phyloP scores from a whole-genome alignment of 2,113 vertebrate species.

The Murina feae region DNA sequence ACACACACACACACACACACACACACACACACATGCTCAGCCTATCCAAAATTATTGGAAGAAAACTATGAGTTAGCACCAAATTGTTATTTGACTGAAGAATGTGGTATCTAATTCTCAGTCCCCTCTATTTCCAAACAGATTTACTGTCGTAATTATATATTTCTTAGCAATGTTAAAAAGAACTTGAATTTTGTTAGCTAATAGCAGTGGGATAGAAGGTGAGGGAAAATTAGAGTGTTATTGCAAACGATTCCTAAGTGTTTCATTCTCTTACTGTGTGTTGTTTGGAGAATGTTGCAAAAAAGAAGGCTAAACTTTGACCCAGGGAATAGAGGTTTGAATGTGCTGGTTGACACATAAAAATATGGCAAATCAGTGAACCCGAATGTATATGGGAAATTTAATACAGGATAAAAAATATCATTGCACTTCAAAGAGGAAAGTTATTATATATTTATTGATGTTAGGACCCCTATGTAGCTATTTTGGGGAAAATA shows the following conservation, averaged over 20 bases:
- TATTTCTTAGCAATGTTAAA: neutral
- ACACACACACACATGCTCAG: neutral
- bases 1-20: neutral
- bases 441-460: neutral
- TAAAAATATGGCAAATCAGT: neutral
- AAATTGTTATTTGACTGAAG: neutral
- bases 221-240: neutral
- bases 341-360: neutral
- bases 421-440: neutral
- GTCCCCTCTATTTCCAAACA: neutral
- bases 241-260: neutral
- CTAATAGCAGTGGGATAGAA: neutral
- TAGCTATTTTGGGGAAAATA: neutral
- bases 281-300: neutral
- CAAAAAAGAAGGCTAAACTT: neutral
- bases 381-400: neutral
- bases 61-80: neutral
- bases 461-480: neutral
- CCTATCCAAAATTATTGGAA: neutral
- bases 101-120: neutral
- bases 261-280: neutral
- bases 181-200: slow-evolving; percentile 8
- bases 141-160: neutral
- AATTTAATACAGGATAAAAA: neutral
- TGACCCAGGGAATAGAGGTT: neutral